Conservation (phyloP, 2,888 invertebrate species). For the Chromoteleia sp. region DNA sequence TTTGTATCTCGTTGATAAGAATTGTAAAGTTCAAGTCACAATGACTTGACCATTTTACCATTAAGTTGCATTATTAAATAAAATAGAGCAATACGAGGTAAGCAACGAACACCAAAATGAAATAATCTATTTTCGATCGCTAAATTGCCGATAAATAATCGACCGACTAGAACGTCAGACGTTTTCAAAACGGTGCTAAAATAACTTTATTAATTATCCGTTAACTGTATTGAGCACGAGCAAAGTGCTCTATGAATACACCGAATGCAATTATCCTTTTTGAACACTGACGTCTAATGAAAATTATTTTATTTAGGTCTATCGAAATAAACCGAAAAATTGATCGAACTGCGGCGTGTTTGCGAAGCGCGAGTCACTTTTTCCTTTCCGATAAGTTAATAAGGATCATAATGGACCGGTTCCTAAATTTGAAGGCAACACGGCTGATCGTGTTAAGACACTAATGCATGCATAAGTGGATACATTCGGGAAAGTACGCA, state of each 20-base stretch:
- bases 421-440: conserved; percentile 4
- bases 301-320: neutral
- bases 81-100: no score
- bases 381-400: conserved; percentile 16
- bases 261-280: conserved; percentile 24
- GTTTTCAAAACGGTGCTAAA: conserved; percentile 8
- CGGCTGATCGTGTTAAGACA: conserved; percentile 37
- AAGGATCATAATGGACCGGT: neutral
- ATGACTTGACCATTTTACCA: no score
- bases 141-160: no score
- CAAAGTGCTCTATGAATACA: conserved; percentile 12
- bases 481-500: conserved; percentile 32
- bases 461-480: conserved; percentile 36
- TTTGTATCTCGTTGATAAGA: no score
- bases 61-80: no score
- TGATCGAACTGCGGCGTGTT: neutral
- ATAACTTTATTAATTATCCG: conserved; percentile 37
- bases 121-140: no score
- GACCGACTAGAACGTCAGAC: neutral
- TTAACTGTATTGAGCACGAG: conserved; percentile 2
- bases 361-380: no score
- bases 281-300: conserved; percentile 10
- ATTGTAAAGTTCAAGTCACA: no score
- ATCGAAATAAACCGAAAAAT: conserved; percentile 6
- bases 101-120: no score